phyloP scores from a whole-genome alignment of 2,888 invertebrate genomes.

The Caenorhabditis imperialis region DNA sequence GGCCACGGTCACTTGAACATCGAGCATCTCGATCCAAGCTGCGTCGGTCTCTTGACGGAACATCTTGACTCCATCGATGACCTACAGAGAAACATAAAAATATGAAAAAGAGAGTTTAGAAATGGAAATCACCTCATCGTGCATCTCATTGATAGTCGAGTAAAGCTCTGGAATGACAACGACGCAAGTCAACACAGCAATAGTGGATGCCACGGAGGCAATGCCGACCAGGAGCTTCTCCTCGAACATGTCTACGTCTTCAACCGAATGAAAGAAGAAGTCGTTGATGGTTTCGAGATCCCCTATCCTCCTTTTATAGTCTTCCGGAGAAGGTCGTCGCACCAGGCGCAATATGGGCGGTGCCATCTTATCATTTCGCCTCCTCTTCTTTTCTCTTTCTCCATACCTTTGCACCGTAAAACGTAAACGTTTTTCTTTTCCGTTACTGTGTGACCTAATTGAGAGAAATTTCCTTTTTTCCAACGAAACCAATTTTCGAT shows the following conservation, averaged over 20 bases:
- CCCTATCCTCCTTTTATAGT: slow-evolving; percentile 24
- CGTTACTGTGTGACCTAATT: slow-evolving; percentile 45
- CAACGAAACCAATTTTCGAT: neutral
- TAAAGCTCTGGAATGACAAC: slow-evolving; percentile 75
- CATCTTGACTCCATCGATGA: slow-evolving; percentile 65
- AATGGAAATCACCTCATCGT: slow-evolving; percentile 53
- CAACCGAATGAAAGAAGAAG: slow-evolving; percentile 19
- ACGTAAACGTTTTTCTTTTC: slow-evolving; percentile 48
- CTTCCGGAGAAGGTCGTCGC: slow-evolving; percentile 52
- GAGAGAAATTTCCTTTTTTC: neutral
- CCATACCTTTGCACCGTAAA: slow-evolving; percentile 30
- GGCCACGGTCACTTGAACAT: slow-evolving; percentile 69
- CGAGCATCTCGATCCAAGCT: slow-evolving; percentile 70
- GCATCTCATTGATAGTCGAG: slow-evolving; percentile 72
- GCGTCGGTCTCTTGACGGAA: slow-evolving; percentile 70
- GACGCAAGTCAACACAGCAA: slow-evolving; percentile 67
- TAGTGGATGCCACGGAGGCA: slow-evolving; percentile 63
- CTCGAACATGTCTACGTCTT: slow-evolving; percentile 61
- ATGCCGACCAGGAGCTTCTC: slow-evolving; percentile 68
- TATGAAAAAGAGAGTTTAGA: neutral
- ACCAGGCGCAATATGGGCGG: slow-evolving; percentile 50
- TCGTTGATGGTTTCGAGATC: slow-evolving; percentile 3
- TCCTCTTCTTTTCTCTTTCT: slow-evolving; percentile 14
- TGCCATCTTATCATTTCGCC: slow-evolving; percentile 43
- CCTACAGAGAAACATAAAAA: slow-evolving; percentile 19